Evolutionary conservation across 1,140 invertebrate genomes (phyloP).

Genomic region (Cyclina sinensis): DNA sequence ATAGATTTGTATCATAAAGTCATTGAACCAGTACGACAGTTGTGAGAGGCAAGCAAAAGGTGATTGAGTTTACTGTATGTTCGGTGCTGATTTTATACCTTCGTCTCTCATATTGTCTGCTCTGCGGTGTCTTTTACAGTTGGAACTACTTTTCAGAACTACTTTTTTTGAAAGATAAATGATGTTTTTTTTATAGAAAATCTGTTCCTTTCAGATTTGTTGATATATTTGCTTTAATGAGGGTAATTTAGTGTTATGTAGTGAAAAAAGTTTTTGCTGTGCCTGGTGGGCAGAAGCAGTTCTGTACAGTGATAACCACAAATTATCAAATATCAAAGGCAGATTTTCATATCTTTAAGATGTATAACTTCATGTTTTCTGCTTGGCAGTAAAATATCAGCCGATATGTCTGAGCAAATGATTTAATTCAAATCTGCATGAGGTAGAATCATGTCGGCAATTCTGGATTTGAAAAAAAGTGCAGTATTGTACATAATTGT

Average conservation of each 20-base stretch:
- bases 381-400: too few relatives aligned
- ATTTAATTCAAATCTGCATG: too few relatives aligned
- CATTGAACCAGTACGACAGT: constrained; percentile 10
- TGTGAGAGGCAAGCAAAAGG: not conserved
- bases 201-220: not conserved
- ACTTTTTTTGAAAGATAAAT: constrained; percentile 15
- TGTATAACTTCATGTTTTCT: too few relatives aligned
- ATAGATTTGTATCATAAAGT: not conserved
- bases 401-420: too few relatives aligned
- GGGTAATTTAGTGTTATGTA: not conserved
- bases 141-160: too few relatives aligned
- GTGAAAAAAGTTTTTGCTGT: not conserved
- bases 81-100: not conserved
- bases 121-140: not conserved
- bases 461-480: too few relatives aligned
- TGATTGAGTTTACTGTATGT: not conserved
- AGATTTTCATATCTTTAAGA: too few relatives aligned
- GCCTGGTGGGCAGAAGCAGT: too few relatives aligned
- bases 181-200: not conserved
- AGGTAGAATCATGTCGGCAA: too few relatives aligned
- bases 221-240: not conserved
- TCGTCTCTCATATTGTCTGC: not conserved
- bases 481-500: too few relatives aligned
- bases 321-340: too few relatives aligned
- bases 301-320: too few relatives aligned